Base-by-base conservation (phyloP, 2,113 vertebrate genomes). In the Notothenia rossii region DNA sequence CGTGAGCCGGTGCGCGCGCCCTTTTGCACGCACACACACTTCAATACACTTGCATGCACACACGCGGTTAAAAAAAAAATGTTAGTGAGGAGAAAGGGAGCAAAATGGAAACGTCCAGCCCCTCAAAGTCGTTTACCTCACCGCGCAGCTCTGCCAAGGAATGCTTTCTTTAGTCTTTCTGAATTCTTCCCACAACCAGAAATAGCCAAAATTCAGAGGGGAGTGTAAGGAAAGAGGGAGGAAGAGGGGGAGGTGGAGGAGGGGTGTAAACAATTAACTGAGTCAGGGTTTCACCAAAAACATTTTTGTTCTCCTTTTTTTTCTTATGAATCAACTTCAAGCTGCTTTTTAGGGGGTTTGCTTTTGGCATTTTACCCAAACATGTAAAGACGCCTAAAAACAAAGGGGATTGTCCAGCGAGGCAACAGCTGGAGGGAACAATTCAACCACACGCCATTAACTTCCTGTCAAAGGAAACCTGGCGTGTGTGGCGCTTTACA, bases 141-240 rank as follows among this genome's bases (percentile, higher is more conserved):
- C 68, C 81, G 29, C 84, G 14, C 76, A 67, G 78, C 88, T 70
- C 83, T 92, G 91, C 91, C 92, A 90, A 93, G 89, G 92, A 94
- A 94, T 94, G 90, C 87, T 90, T 90, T 77, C 69, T 88, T 86
- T 82, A 45, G 54, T 78, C 77, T 60, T 83, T 81, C 72, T 55
- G 74, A 58, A 89, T 86, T 87, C 85, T 90, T 82, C 84, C 86
- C 88, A 89, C 81, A 85, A 79, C 40, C 74, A 85, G 68, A 90
- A 91, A 92, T 67, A 87, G 36, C 79, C 81, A 60, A 83, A 74
- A 88, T 71, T 2, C 59, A 59, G 40, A 75, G 72, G 10, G n/a
- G 51, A 68, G 82, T 72, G 66, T 53, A 12, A 70, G 36, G 60
- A 51, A 60, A 22, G 36, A 46, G 33, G 49, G 36, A 50, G 56